Evolutionary conservation across 2,888 invertebrate species (phyloP), one percentile per base, ranked within the genome.

Genomic region (Drosophila melanosoma): DNA sequence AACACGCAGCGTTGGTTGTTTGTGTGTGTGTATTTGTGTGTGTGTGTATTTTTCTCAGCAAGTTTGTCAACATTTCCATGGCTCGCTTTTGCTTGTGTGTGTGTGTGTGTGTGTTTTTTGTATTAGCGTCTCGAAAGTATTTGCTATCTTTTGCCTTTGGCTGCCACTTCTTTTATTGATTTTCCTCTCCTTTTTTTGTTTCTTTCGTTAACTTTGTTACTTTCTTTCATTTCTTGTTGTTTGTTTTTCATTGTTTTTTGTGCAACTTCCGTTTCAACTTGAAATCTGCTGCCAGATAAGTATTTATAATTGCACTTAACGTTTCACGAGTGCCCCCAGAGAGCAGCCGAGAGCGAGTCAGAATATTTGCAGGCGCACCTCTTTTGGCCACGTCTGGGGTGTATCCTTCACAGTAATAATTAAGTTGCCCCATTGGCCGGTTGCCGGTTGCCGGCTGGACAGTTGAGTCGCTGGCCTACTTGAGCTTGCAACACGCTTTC

Each of bases 221-320:
- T 69, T 66, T 32, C 54, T 62, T 73, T 26, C 54, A n/a, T 4
- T n/a, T n/a, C 1, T 17, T 11, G 0, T 36, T 17, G 23, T 4
- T 17, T 17, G 5, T 17, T 10, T 1, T 36, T 17, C n/a, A n/a
- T n/a, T 6, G 12, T 17, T 49, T 51, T 42, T 48, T 64, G 32
- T 59, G 57, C 61, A 53, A 54, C 63, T 69, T 73, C 63, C 81
- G 75, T 56, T 70, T 74, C 74, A 72, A 71, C 82, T 86, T 67
- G 54, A 68, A 77, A 74, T 88, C 81, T 63, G 60, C 86, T 61
- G 62, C 69, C 48, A 64, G 79, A 83, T 76, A 68, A 81, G 75
- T 76, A 83, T 81, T 88, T 88, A 80, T 88, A 90, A 87, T 86
- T 88, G 90, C 87, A 78, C 87, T 90, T 81, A 78, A 68, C 71